Base-by-base conservation (phyloP, 2,888 invertebrate genomes). In the Eugnorisma glareosa region DNA sequence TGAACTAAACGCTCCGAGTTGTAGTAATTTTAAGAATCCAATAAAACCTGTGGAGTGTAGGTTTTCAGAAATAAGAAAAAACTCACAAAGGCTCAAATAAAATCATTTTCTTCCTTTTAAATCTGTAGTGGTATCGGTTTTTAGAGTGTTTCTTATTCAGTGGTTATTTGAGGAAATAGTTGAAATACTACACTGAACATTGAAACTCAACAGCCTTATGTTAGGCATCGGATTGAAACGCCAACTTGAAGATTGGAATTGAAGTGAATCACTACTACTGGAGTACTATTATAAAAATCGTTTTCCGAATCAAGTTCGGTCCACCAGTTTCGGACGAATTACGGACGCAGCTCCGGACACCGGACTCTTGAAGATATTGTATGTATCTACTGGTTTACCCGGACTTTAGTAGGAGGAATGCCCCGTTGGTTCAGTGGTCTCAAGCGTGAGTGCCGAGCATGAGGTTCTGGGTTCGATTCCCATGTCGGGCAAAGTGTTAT, bases 21-120 rank as follows among this genome's bases (percentile, higher is more conserved):
- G n/a, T 48, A 59, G 69, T 69, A 6, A 21, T 40, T 71, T 24
- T 10, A 31, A 15, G 63, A 37, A 54, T 45, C 28, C 21, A 77
- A 81, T 77, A 73, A 77, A 28, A 54, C 37, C 37, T 8, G 35
- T 73, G 8, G 18, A 18, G 59, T 48, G 37, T 70, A 68, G 15
- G 51, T 63, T 73, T 48, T 48, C 37, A 64, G 54, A 28, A 73
- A 81, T 64, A 40, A 74, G 15, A 57, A 35, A 4, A 13, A 24
- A 48, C 15, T 24, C 8, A 63, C 40, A 57, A 31, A 64, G 63
- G 28, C 8, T 11, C 8, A 54, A n/a, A 63, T 35, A 21, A 35
- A 77, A 61, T 51, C 0, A 21, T 28, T 72, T 48, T 15, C 10
- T 51, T 35, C n/a, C 6, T n/a, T 35, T 61, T 13, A 35, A 80